Base-by-base conservation (phyloP, 2,113 vertebrate genomes). In the Microcebus jonahi region DNA sequence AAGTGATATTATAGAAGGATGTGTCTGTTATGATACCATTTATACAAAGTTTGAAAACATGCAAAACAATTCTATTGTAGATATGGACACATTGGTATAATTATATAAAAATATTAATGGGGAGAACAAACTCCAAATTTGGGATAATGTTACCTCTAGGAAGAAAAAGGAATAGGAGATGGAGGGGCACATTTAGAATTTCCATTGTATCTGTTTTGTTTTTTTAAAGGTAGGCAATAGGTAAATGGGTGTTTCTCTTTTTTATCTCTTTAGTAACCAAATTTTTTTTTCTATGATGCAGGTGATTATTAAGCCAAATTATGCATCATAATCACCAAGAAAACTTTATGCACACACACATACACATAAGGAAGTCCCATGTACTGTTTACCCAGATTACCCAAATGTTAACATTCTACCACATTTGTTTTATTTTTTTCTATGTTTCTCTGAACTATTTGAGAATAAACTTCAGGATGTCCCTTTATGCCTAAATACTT, bases 391-490 rank as follows among this genome's bases (percentile, higher is more conserved):
- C 53, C 27, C 59, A 82, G 36, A 76, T 91, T 68, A 11, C 57
- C 36, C 65, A 88, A 76, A n/a, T 88, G 65, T 75, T 90, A 71
- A 76, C n/a, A 67, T 89, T 79, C 77, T 70, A 39, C 18, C 3
- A 6, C 27, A 61, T 87, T 94, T 90, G n/a, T 94, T 82, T 92
- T 82, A 48, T 84, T 36, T 11, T 80, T 88, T 93, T 91, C 45
- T 80, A 71, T 75, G 31, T 87, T 83, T 76, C 25, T 87, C 39
- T 83, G 34, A 88, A 83, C 20, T 42, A 27, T 93, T 88, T 95
- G 34, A 93, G 42, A 90, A 10, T 90, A 94, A 90, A 67, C 59
- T 53, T 14, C 45, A 77, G 61, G 18, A 29, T 92, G n/a, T 68
- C n/a, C 36, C 42, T 70, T 71, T 92, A 36, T 82, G 4, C 17